A percentile compares a stretch with the other conserved stretches of the same genome.
These are phyloP conservation scores for Gallinago solitaria DNA, from an alignment of 2,797 vertebrate species.

Conservation along the genomic window DNA sequence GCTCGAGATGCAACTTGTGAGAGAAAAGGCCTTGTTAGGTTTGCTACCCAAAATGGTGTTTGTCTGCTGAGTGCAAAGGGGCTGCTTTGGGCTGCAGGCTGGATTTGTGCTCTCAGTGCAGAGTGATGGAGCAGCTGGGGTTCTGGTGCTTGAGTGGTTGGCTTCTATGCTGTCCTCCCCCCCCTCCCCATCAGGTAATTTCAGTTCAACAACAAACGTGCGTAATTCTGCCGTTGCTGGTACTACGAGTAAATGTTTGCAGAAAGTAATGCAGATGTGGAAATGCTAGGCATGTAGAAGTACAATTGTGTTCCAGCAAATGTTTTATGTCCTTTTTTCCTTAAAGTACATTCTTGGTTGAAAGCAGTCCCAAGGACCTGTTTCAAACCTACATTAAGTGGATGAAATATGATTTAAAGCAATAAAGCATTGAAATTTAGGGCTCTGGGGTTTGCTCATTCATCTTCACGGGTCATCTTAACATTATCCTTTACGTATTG, in stretches of 20 bases:
- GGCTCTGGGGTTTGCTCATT: neutral
- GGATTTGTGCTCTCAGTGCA: accelerated
- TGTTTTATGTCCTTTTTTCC: neutral
- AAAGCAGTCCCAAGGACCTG: neutral
- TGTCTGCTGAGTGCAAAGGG: neutral
- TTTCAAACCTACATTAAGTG: neutral
- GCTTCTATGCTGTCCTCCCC: neutral
- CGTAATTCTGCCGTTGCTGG: neutral
- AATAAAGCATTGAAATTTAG: neutral
- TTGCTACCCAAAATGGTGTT: accelerated
- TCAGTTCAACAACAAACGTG: neutral
- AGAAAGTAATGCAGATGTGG: neutral
- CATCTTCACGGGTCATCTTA: neutral
- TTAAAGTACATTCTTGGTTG: neutral
- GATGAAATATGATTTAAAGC: neutral
- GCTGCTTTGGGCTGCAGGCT: neutral
- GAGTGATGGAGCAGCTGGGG: neutral
- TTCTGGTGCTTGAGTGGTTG: neutral
- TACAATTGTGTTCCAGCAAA: neutral
- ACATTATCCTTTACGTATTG: neutral
- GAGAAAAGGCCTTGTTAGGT: neutral
- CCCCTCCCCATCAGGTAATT: neutral
- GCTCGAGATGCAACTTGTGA: neutral
- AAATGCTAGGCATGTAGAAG: neutral
- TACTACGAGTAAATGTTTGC: neutral